Base-by-base conservation (phyloP, 1,140 invertebrate species). In the Leptestheria dahalacensis region DNA sequence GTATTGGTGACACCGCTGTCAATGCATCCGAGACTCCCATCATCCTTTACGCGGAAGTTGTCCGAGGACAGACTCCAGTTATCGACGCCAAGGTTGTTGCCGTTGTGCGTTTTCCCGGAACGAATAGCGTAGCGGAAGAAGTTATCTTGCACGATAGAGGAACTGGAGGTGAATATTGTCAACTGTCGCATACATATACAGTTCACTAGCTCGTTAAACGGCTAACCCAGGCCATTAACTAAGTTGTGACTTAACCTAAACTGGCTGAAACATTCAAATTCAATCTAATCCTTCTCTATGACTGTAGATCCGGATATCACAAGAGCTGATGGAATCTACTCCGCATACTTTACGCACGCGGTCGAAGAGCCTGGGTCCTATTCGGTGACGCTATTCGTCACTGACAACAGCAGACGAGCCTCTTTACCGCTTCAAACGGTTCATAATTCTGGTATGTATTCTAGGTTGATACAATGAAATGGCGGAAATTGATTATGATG, bases 281-380 rank as follows among this genome's bases (percentile, higher is more conserved):
- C n/a, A n/a, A n/a, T n/a, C n/a, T n/a, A n/a, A n/a, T n/a, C n/a
- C n/a, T n/a, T n/a, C n/a, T n/a, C n/a, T n/a, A n/a, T n/a, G n/a
- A 41, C 58, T 63, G n/a, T 62, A 74, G 74, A 70, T 57, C 69
- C 71, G 23, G 74, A 76, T 61, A 67, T 73, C 3, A 67, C 66
- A 0, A 65, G 68, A 63, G 64, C 67, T 29, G 74, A 76, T 63
- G 74, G 74, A 1, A 66, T 75, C 24, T 76, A 75, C 61, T 73
- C 71, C 1, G 51, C 26, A 6, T 69, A 69, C 62, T 68, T 68
- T 50, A 67, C 68, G 18, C 62, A 66, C 47, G 60, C 68, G 23
- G 62, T 66, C n/a, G 52, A 62, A n/a, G 65, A 62, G 55, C 61
- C 67, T 50, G 67, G 68, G 53, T 64, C 63, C 48, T 69, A 69